Conservation (phyloP, 1,140 invertebrate genomes). For the Oncopeltus fasciatus region DNA sequence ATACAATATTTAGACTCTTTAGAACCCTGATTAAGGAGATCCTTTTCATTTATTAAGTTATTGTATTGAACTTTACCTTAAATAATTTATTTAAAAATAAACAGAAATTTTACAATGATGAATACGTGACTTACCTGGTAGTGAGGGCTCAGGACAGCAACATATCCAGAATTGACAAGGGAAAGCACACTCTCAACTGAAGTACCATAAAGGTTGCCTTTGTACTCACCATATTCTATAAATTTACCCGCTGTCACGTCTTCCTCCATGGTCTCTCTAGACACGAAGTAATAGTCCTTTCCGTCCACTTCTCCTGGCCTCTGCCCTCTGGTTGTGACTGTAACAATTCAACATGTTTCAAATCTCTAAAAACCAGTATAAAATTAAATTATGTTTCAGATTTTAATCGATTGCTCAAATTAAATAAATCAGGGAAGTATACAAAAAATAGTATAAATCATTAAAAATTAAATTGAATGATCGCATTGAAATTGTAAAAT, state of each 20-base stretch:
- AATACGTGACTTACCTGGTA: slow-evolving; percentile 47
- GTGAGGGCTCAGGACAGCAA: slow-evolving; percentile 90
- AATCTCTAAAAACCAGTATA: no score
- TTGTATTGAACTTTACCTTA: no score
- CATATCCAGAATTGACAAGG: slow-evolving; percentile 72
- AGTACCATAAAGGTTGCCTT: slow-evolving; percentile 93
- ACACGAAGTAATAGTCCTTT: slow-evolving; percentile 88
- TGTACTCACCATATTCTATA: slow-evolving; percentile 92
- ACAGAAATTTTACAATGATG: neutral
- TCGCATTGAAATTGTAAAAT: no score
- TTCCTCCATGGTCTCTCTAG: slow-evolving; percentile 76
- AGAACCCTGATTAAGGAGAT: no score
- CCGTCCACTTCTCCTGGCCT: slow-evolving; percentile 78
- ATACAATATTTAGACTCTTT: no score
- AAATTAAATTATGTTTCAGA: no score
- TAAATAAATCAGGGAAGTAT: no score
- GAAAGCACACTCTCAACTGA: slow-evolving; percentile 76
- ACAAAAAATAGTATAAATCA: no score
- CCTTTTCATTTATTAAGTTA: no score
- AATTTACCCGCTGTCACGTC: slow-evolving; percentile 82
- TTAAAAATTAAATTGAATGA: no score
- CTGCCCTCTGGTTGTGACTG: slow-evolving; percentile 77
- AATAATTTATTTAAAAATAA: neutral
- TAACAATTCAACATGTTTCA: no score
- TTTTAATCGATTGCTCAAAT: no score